Conservation (phyloP, 2,888 invertebrate species). For the Tetramorium bicarinatum region DNA sequence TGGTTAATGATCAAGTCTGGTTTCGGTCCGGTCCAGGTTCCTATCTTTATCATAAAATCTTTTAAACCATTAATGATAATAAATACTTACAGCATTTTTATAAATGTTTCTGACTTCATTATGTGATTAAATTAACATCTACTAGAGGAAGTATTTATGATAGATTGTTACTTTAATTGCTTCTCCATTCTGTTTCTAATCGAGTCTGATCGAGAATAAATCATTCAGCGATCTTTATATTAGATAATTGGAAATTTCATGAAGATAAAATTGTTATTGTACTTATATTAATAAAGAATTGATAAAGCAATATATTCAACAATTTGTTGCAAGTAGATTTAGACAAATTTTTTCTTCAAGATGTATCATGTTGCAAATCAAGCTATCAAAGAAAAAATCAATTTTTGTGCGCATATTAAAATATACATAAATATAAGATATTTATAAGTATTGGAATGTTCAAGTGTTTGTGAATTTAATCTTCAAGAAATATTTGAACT, state of each 20-base stretch:
- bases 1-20: too few relatives aligned
- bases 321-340: not conserved
- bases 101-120: not conserved
- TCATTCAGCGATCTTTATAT: not conserved
- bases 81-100: not conserved
- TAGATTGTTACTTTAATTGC: not conserved
- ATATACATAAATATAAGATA: not conserved
- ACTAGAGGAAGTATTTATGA: not conserved
- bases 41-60: not conserved
- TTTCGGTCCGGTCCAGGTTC: too few relatives aligned
- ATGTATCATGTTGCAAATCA: not conserved
- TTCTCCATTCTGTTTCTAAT: not conserved
- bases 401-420: not conserved
- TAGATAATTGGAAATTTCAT: not conserved
- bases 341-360: not conserved
- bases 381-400: not conserved
- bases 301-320: not conserved
- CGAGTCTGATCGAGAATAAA: not conserved
- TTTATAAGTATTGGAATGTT: not conserved
- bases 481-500: not conserved
- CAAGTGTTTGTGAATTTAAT: not conserved
- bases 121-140: not conserved
- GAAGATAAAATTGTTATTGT: not conserved
- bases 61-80: not conserved
- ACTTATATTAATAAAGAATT: not conserved